Evolutionary conservation across 2,888 invertebrate genomes (phyloP), one percentile per base, ranked within the genome.

Genomic region (Tyria jacobaeae): DNA sequence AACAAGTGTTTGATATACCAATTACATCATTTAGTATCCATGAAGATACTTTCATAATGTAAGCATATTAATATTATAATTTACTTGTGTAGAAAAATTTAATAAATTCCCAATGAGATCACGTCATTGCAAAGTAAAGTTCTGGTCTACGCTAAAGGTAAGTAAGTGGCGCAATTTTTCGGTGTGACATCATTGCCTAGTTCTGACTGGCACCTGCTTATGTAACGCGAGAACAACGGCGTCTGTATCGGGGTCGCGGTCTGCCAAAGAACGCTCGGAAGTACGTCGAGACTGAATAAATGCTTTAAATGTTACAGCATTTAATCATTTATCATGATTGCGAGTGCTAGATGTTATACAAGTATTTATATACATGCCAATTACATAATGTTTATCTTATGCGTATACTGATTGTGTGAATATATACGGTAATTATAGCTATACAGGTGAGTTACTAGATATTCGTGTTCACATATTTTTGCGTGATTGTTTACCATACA

Each of bases 181-280:
- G 89, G 86, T 85, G 86, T 92, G 93, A 93, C 94, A 94, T 92
- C 90, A 89, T 94, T 93, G 91, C 94, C 94, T 93, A 93, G 91
- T 91, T 94, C 79, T 87, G 85, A 89, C 84, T 88, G 87, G 87
- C 88, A 89, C 86, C 84, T 80, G 86, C 85, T 93, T 93, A 94
- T 93, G 92, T 93, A 94, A 94, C 82, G 78, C 78, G 83, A 90
- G 89, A 91, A 91, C 88, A 92, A 91, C 91, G 83, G 80, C 82
- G 76, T 82, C 79, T 80, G 86, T 89, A 94, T 89, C 88, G 91
- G 88, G 93, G 93, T 88, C 92, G 88, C 85, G 84, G 83, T 82
- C 86, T 83, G 83, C 79, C 76, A 88, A 86, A 89, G 84, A 86
- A 84, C 86, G 86, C 77, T 86, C 86, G 87, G 87, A 87, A 87